Base-by-base conservation (phyloP, 2,113 vertebrate species). In the Falcunculus frontatus region DNA sequence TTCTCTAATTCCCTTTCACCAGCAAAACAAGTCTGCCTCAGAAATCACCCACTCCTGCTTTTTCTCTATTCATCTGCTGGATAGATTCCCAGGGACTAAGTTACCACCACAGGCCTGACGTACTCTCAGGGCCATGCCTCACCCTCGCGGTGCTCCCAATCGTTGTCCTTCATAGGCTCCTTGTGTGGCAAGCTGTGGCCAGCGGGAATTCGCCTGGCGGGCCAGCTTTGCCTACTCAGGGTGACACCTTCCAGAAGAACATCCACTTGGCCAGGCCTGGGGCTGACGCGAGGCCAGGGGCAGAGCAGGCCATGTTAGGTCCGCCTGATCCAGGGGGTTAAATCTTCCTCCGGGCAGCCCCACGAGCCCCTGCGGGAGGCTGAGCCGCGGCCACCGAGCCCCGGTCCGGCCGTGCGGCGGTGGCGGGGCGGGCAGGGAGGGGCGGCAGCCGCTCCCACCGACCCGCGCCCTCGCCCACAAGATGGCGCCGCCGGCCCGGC, bases 401-500 rank as follows among this genome's bases (percentile, higher is more conserved):
- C 29, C 19, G 8, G 20, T 11, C 6, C 2, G 39, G 13, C 47
- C 13, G 5, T 11, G 32, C 21, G 2, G 17, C 37, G 16, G 19
- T 16, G 25, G 9, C 59, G 35, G 60, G 15, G 25, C 13, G 15
- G 49, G 22, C 46, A 11, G 9, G 11, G 56, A 23, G 8, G 44
- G 52, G 23, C 37, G 10, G 60, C 4, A 44, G 37, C 69, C 26
- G 14, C 16, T 33, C 46, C 44, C 74, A 9, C 59, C 57, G 41
- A 11, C 57, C 53, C 50, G n/a, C 79, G 29, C 75, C 67, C 76
- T 76, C 53, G 33, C 67, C 95, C 94, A 94, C 94, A 90, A 96
- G 95, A 92, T 96, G 94, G 95, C 87, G 89, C 94, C 86, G 89
- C 72, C 80, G 42, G 21, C 47, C 68, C 52, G 27, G 30, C 75